Evolutionary conservation across 2,888 invertebrate genomes (phyloP).

Genomic region (Tenthredo distinguenda): DNA sequence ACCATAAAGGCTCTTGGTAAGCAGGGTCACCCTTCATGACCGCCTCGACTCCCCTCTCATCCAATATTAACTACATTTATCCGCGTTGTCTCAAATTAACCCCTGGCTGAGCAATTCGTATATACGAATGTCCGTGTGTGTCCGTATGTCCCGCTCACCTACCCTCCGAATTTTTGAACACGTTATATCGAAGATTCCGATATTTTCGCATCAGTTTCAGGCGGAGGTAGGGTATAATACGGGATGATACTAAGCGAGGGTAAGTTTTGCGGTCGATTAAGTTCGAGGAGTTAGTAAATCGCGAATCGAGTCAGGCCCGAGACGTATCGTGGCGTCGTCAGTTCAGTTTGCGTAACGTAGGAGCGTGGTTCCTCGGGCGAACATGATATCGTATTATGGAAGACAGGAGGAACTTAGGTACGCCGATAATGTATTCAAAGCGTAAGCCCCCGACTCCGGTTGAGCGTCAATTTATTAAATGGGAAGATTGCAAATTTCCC

Average conservation of each 20-base stretch:
- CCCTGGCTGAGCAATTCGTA: conserved; percentile 60
- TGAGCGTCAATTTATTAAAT: conserved; percentile 77
- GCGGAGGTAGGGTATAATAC: neutral
- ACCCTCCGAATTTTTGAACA: neutral
- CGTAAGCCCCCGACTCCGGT: conserved; percentile 67
- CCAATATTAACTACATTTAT: conserved; percentile 78
- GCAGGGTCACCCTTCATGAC: conserved; percentile 32
- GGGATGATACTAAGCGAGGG: neutral
- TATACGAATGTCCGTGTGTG: neutral
- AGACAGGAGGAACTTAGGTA: conserved; percentile 58
- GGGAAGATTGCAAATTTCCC: conserved; percentile 78
- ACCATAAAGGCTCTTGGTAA: conserved; percentile 32
- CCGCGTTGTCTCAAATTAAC: conserved; percentile 77
- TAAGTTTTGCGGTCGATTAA: conserved; percentile 25
- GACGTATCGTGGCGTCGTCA: conserved; percentile 29
- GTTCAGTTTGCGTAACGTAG: neutral
- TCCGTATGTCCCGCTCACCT: neutral
- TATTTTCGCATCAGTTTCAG: neutral
- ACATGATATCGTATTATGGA: conserved; percentile 66
- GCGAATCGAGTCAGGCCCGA: conserved; percentile 13
- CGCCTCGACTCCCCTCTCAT: conserved; percentile 63
- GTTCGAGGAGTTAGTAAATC: conserved; percentile 7
- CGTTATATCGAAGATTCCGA: neutral
- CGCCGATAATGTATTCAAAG: conserved; percentile 75
- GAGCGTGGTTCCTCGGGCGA: conserved; percentile 43